Base-by-base conservation (phyloP, 2,888 invertebrate species). In the Meiosimyza decipiens region DNA sequence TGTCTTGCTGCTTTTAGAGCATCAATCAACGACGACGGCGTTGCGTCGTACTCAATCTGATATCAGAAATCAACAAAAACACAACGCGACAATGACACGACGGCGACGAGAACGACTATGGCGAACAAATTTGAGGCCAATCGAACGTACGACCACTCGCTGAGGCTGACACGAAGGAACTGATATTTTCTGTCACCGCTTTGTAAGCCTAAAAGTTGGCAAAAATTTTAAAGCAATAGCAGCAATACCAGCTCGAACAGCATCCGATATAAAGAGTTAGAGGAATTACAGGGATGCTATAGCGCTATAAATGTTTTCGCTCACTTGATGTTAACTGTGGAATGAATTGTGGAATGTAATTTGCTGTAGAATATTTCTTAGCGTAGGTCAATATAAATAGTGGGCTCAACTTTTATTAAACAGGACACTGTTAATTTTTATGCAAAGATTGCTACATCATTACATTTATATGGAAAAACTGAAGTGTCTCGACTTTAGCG, bases 121-220 rank as follows among this genome's bases (percentile, higher is more conserved):
- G 52, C 64, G 13, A 28, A n/a, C 13, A 33, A 15, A 13, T 22
- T 51, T n/a, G 11, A 71, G 71, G 71, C 63, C 52, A 64, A 71
- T 7, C 33, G 33, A 59, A 54, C 51, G 47, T 15, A 72, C 76
- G 78, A 84, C 83, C 83, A 82, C 78, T 82, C 82, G 79, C 79
- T 79, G 77, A 77, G 80, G 75, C 80, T 80, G 82, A 80, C 82
- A 82, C 84, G 83, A 82, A 78, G 80, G 76, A 79, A 84, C 84
- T 84, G 75, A 84, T 79, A 72, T 62, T 73, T 75, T 75, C 71
- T 71, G 73, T 76, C 73, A 73, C 74, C 75, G 67, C 77, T 73
- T 75, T 71, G 70, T 71, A 75, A 74, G 78, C 74, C 74, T 70
- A 74, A 79, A 77, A 76, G 79, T 80, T 77, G 79, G 76, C 77